Conservation (phyloP, 2,113 vertebrate species). For the Eulemur macaco region DNA sequence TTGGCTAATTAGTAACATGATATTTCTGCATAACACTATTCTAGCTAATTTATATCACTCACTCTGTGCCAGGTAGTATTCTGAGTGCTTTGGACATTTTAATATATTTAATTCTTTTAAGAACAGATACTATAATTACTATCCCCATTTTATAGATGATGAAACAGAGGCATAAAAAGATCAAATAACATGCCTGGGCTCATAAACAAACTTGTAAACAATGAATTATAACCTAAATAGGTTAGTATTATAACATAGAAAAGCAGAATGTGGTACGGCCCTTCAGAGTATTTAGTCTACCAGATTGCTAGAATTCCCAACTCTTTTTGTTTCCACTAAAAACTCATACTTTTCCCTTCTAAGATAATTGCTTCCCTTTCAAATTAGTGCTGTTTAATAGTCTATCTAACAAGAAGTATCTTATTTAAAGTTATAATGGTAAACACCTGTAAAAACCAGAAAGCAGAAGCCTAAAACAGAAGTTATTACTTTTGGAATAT, state of each 20-base stretch:
- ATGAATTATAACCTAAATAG: background rate
- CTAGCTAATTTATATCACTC: background rate
- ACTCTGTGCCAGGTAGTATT: background rate
- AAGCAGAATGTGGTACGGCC: background rate
- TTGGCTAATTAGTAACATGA: background rate
- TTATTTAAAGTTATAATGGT: background rate
- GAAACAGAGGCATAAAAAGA: background rate
- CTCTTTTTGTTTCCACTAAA: conserved; percentile 1
- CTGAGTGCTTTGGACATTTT: background rate
- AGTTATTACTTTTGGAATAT: background rate
- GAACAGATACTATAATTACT: background rate
- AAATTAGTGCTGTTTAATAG: background rate
- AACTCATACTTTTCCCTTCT: background rate
- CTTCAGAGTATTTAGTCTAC: background rate
- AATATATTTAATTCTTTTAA: conserved; percentile 3
- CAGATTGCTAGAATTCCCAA: background rate
- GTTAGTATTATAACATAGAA: background rate
- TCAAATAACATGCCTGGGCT: background rate
- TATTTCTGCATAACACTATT: background rate
- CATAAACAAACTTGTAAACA: background rate
- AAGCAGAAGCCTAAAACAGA: background rate
- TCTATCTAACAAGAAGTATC: background rate
- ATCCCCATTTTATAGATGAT: background rate
- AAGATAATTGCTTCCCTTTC: background rate
- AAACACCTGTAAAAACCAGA: background rate